Evolutionary conservation across 2,797 vertebrate genomes (phyloP).

Genomic region (Sebastolobus altivelis): DNA sequence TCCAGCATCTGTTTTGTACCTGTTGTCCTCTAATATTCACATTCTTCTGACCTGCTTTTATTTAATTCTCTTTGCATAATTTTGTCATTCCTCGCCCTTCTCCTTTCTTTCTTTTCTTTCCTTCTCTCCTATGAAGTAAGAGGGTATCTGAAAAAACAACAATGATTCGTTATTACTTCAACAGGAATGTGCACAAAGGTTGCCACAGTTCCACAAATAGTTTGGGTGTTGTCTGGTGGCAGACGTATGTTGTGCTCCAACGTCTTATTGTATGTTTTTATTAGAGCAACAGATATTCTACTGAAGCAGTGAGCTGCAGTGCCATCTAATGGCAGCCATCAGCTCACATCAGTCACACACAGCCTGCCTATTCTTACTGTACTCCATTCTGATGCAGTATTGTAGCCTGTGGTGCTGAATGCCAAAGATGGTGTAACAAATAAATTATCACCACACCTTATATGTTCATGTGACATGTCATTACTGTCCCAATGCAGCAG

Average conservation of each 20-base stretch:
- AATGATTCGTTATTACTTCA: neutral
- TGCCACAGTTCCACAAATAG: neutral
- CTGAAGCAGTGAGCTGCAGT: slow-evolving; percentile 23
- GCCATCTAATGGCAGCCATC: slow-evolving; percentile 31
- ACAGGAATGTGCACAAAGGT: neutral
- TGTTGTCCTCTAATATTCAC: neutral
- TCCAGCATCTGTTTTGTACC: neutral
- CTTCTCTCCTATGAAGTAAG: neutral
- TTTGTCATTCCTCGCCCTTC: neutral
- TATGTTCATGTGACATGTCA: neutral
- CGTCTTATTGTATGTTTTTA: neutral
- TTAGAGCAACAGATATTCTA: neutral
- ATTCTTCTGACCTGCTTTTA: neutral
- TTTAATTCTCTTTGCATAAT: neutral
- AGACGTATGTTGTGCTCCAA: neutral
- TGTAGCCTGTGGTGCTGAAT: neutral
- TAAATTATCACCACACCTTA: neutral
- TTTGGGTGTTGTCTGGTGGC: neutral
- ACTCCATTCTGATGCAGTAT: no score
- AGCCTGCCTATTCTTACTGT: neutral
- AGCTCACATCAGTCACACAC: neutral
- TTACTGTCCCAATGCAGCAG: slow-evolving; percentile 6
- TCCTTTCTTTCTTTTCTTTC: neutral
- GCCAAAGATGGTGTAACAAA: slow-evolving; percentile 1
- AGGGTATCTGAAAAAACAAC: neutral